These are phyloP conservation scores for Stylophora pistillata DNA, from an alignment of 64 coral and sea anemone genomes.

Conservation along the genomic window DNA sequence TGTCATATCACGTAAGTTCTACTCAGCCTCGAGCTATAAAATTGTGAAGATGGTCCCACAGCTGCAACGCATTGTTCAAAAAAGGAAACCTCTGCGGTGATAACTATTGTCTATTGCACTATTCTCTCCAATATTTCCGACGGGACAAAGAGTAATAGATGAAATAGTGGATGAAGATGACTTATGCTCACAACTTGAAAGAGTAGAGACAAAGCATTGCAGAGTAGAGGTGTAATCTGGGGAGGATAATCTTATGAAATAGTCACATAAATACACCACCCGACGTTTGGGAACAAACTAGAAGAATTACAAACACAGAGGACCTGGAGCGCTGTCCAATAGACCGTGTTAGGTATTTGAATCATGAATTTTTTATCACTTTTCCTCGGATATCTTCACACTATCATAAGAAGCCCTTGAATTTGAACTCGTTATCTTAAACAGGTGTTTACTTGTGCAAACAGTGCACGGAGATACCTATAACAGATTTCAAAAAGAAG, in stretches of 20 bases:
- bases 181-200: neutral
- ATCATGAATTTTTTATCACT: neutral
- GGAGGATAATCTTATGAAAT: neutral
- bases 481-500: too few species aligned
- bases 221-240: constrained; percentile 4
- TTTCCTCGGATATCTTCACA: neutral
- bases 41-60: too few species aligned
- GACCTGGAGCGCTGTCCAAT: neutral
- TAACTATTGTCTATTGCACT: too few species aligned
- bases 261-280: neutral
- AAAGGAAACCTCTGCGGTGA: too few species aligned
- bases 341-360: neutral
- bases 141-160: too few species aligned
- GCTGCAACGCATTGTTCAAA: too few species aligned
- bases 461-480: too few species aligned
- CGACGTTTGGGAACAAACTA: neutral
- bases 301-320: neutral
- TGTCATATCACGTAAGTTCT: too few species aligned
- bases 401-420: neutral
- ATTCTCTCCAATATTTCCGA: too few species aligned
- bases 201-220: neutral
- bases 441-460: neutral
- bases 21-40: too few species aligned
- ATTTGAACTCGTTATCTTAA: neutral
- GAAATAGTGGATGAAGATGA: too few species aligned